phyloP scores from a whole-genome alignment of 2,888 invertebrate species.

The Eustalomyia histrio region DNA sequence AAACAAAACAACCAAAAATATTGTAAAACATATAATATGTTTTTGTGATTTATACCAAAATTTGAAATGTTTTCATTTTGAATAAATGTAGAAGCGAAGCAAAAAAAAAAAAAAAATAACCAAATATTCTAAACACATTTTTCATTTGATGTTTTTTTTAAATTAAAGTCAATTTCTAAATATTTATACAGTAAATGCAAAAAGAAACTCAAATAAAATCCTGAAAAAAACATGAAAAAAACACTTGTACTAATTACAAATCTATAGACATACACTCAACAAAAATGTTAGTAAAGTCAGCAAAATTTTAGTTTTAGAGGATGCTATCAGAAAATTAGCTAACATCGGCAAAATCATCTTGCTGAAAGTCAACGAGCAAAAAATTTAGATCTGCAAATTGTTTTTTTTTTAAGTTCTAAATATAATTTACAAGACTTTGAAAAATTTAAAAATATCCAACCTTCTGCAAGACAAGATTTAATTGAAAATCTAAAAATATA shows the following conservation, averaged over 20 bases:
- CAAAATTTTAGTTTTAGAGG: too few species aligned
- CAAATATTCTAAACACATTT: neutral
- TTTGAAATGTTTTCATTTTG: neutral
- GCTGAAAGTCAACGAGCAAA: too few species aligned
- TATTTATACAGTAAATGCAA: neutral
- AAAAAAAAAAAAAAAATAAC: neutral
- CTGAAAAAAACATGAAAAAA: neutral
- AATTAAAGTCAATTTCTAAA: neutral
- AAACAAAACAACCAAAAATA: neutral
- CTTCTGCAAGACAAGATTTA: too few species aligned
- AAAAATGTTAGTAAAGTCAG: too few species aligned
- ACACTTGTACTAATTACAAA: neutral
- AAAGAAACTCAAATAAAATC: neutral
- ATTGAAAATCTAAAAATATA: too few species aligned
- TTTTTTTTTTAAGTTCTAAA: too few species aligned
- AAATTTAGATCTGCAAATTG: too few species aligned
- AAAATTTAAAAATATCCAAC: too few species aligned
- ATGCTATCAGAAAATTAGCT: too few species aligned
- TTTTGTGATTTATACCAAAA: neutral
- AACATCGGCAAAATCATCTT: too few species aligned
- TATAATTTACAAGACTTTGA: too few species aligned
- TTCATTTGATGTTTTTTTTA: neutral
- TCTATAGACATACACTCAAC: neutral
- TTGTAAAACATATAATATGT: neutral
- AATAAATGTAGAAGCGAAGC: neutral